Conservation (phyloP, 2,888 invertebrate genomes). For the Lycocerus yunnanus region DNA sequence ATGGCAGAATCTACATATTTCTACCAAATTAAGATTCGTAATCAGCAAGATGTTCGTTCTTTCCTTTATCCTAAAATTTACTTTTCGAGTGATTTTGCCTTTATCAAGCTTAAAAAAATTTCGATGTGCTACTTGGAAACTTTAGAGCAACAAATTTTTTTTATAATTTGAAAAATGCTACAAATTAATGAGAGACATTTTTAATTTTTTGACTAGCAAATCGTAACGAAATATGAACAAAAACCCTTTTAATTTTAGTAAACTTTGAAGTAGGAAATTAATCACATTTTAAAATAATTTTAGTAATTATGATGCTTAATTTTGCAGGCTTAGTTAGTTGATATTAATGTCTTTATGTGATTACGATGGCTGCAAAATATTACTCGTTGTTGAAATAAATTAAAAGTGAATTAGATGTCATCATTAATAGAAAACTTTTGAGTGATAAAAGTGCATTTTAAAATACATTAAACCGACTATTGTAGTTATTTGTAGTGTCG, state of each 20-base stretch:
- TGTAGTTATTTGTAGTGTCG: background rate
- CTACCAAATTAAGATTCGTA: background rate
- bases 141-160: background rate
- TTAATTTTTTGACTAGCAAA: background rate
- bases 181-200: background rate
- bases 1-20: background rate
- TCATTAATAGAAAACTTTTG: background rate
- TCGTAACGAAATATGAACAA: background rate
- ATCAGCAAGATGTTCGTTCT: background rate
- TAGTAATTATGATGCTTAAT: background rate
- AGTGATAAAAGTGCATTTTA: background rate
- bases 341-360: background rate
- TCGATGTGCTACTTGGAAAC: background rate
- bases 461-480: background rate
- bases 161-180: background rate
- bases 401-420: background rate
- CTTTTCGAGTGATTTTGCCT: too few species aligned
- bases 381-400: background rate
- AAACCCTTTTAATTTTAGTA: background rate
- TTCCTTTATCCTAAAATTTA: too few species aligned
- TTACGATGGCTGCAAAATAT: background rate
- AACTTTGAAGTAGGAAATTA: background rate
- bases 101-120: too few species aligned
- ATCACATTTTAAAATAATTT: background rate
- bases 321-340: background rate